Evolutionary conservation across 2,797 vertebrate species (phyloP).

Genomic region (Moxostoma hubbsi): DNA sequence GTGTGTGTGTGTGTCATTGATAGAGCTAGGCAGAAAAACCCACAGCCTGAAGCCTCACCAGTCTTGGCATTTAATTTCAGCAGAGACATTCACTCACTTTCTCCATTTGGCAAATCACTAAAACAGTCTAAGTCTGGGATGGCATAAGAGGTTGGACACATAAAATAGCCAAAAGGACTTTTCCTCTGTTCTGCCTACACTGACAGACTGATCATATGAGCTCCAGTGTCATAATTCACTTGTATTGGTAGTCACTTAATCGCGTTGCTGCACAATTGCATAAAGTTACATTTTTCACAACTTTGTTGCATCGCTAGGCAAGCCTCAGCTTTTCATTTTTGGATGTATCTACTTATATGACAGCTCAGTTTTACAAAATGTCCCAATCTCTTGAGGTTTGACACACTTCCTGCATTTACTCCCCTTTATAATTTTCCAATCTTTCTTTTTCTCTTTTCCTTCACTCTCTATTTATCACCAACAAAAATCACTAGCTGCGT

Average conservation of each 20-base stretch:
- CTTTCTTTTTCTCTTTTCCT: neutral
- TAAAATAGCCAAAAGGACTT: neutral
- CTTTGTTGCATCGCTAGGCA: too few relatives aligned
- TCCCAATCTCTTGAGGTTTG: neutral
- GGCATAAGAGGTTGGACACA: constrained; percentile 1
- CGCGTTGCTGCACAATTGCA: too few relatives aligned
- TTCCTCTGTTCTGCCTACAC: too few relatives aligned
- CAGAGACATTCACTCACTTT: constrained; percentile 51
- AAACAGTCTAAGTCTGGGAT: constrained; percentile 10
- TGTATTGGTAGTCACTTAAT: too few relatives aligned
- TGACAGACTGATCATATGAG: too few relatives aligned
- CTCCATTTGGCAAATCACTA: constrained; percentile 50
- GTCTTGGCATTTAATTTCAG: constrained; percentile 38
- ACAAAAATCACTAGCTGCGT: too few relatives aligned
- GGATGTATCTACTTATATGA: too few relatives aligned
- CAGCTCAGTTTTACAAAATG: too few relatives aligned
- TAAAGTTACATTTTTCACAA: too few relatives aligned
- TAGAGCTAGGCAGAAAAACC: constrained; percentile 13
- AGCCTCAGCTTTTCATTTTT: too few relatives aligned
- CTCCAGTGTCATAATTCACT: too few relatives aligned
- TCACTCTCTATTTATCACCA: too few relatives aligned
- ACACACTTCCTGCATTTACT: neutral
- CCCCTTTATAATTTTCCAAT: neutral
- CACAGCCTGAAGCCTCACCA: constrained; percentile 44
- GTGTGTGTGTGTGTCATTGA: neutral